Percentiles rank a stretch among this genome's conserved stretches.
phyloP scores from a whole-genome alignment of 2,888 invertebrate species.

The Amiota minor region DNA sequence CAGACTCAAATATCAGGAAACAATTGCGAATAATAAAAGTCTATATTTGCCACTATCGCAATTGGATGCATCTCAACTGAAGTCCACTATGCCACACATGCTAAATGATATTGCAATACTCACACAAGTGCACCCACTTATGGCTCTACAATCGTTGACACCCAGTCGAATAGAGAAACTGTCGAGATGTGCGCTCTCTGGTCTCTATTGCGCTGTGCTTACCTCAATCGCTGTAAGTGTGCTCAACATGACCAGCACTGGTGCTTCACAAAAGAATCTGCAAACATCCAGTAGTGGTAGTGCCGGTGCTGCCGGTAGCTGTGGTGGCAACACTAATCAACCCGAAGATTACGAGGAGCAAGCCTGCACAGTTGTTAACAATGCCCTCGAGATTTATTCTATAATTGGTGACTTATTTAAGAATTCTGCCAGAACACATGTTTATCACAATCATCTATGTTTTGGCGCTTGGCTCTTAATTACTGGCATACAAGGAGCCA shows the following conservation, averaged over 20 bases:
- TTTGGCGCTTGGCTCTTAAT: constrained; percentile 91
- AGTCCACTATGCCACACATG: constrained; percentile 81
- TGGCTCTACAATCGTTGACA: constrained; percentile 90
- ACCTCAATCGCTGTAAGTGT: constrained; percentile 80
- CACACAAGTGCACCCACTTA: constrained; percentile 87
- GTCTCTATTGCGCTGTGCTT: constrained; percentile 85
- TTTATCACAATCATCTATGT: constrained; percentile 91
- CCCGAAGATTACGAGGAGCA: constrained; percentile 87
- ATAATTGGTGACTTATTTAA: constrained; percentile 86
- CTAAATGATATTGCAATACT: constrained; percentile 88
- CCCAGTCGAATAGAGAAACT: constrained; percentile 87
- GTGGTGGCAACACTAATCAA: constrained; percentile 62
- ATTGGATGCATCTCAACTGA: constrained; percentile 83
- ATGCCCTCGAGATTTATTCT: constrained; percentile 89
- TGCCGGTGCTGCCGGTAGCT: constrained; percentile 37
- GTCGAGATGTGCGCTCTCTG: constrained; percentile 87
- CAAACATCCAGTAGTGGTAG: constrained; percentile 41
- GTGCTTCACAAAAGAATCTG: constrained; percentile 75
- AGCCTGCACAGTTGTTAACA: constrained; percentile 88
- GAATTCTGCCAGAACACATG: constrained; percentile 87
- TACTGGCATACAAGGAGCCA: constrained; percentile 88
- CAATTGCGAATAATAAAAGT: constrained; percentile 77
- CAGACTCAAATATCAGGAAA: constrained; percentile 75
- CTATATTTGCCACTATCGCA: constrained; percentile 80
- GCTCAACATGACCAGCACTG: constrained; percentile 76